Base-by-base conservation (phyloP, 1,140 invertebrate species). In the Zaprionus lachaisei region DNA sequence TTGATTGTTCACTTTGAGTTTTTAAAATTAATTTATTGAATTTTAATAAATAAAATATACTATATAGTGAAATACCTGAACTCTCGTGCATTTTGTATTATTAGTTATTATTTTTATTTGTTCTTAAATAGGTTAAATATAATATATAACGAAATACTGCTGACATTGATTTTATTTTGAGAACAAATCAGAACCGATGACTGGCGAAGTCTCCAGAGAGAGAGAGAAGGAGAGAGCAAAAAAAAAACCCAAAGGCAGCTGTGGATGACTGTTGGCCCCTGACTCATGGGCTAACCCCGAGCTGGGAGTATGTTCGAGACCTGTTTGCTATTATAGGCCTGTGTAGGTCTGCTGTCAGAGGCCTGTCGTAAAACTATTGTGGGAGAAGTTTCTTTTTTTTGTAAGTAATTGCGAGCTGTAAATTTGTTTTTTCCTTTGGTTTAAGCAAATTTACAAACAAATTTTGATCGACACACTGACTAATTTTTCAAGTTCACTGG, bases 11-110 rank as follows among this genome's bases (percentile, higher is more conserved):
- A 83, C 71, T 89, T 47, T 89, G 49, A 79, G 41, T 47, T 47
- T 87, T 89, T 89, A 63, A 71, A 87, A 89, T 83, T 87, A 87
- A 87, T 89, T 87, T 87, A 89, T 87, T 87, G 80, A 89, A 83
- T 89, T 89, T 83, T 62, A 87, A 89, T 87, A 89, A 87, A 87
- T 81, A 55, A 69, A 76, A 73, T 77, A 67, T 68, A 73, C 22
- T 62, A 31, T 51, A 62, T 67, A 57, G 47, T 37, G 51, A 14
- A 55, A 63, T 38, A 56, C 11, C 31, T 20, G 54, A 51, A 24
- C 11, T 1, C 3, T 2, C 6, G 3, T 44, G 38, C 15, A 4
- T 17, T 44, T 44, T 44, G 28, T n/a, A 41, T 41, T 7, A 41
- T 17, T 47, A 26, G 24, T 11, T 3, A 34, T 34, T 4, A 34